Evolutionary conservation across 2,113 vertebrate species (phyloP).

Genomic region (Anser cygnoides): DNA sequence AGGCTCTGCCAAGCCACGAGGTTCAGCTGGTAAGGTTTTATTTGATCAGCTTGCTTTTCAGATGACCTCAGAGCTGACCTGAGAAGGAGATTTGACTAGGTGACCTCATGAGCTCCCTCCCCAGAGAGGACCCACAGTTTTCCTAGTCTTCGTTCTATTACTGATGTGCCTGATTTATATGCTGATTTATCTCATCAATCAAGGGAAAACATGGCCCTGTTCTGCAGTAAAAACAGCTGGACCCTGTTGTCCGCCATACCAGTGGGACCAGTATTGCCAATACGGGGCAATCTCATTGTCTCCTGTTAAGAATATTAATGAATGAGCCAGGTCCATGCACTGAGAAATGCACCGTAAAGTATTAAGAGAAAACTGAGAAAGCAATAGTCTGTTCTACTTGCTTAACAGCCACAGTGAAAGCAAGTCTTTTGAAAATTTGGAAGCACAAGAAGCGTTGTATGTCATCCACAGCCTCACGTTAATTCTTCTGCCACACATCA

Average conservation of each 20-base stretch:
- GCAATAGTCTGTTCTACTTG: too few species aligned
- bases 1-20: background rate
- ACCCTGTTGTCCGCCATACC: background rate
- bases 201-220: background rate
- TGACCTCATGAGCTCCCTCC: background rate
- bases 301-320: background rate
- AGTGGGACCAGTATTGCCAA: background rate
- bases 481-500: background rate
- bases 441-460: background rate
- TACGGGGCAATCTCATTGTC: background rate
- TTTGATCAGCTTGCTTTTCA: background rate
- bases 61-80: background rate
- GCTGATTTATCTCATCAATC: background rate
- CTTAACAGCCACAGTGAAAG: background rate
- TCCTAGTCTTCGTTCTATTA: too few species aligned
- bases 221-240: background rate
- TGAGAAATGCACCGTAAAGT: background rate
- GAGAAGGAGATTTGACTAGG: background rate
- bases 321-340: background rate
- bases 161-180: too few species aligned
- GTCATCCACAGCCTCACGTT: background rate
- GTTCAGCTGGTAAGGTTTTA: background rate
- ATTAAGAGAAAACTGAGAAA: background rate
- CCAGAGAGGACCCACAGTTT: too few species aligned
- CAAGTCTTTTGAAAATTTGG: background rate